phyloP scores from a whole-genome alignment of 2,113 vertebrate species.

The Trematocara zebra region DNA sequence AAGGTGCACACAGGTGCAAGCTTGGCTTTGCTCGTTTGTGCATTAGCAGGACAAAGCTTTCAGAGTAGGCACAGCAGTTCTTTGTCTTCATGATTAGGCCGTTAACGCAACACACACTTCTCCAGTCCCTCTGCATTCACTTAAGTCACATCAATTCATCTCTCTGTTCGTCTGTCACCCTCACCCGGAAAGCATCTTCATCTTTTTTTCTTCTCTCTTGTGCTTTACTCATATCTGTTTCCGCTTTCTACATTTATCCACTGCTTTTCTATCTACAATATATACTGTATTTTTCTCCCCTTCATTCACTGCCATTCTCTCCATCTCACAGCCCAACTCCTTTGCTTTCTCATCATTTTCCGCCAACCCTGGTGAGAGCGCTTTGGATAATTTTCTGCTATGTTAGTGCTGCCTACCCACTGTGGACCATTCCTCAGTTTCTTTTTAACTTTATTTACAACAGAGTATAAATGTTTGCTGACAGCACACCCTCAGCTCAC shows the following conservation, averaged over 20 bases:
- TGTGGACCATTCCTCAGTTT: constrained; percentile 10
- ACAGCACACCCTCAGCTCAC: neutral
- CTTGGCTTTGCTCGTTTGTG: neutral
- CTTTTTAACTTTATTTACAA: constrained; percentile 28
- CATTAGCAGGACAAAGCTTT: constrained; percentile 11
- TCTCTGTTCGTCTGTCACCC: constrained; percentile 11
- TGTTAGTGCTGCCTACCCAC: constrained; percentile 26
- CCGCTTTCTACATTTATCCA: neutral
- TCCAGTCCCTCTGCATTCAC: constrained; percentile 1
- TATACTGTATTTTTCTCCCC: neutral
- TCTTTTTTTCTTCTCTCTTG: neutral
- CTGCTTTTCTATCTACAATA: neutral
- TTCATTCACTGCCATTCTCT: neutral
- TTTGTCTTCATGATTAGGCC: constrained; percentile 34
- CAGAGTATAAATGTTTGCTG: neutral
- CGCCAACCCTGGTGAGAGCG: neutral
- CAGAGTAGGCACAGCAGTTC: constrained; percentile 10
- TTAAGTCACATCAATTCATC: constrained; percentile 1
- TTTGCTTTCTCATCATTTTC: constrained; percentile 6
- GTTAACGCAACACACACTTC: neutral
- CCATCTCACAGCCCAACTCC: neutral
- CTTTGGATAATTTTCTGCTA: constrained; percentile 23
- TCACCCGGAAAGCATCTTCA: neutral
- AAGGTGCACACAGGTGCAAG: constrained; percentile 3
- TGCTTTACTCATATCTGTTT: neutral